Evolutionary conservation across 2,113 vertebrate species (phyloP).

Genomic region (Pseudopodoces humilis): DNA sequence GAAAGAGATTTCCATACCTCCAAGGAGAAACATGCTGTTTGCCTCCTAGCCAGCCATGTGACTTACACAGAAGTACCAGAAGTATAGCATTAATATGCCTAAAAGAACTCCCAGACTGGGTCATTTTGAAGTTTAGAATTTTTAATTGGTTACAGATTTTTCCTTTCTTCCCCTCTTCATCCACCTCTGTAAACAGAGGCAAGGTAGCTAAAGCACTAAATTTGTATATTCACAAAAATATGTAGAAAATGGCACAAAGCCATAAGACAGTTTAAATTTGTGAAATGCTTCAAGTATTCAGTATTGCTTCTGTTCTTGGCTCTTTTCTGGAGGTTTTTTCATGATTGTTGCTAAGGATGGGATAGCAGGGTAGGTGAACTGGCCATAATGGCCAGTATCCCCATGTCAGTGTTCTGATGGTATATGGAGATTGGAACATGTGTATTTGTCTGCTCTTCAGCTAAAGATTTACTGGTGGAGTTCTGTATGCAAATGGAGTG

Average conservation of each 20-base stretch:
- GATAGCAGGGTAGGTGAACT: not conserved
- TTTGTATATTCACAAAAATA: not conserved
- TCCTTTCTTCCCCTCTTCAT: not conserved
- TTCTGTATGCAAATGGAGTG: not conserved
- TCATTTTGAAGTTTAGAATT: not conserved
- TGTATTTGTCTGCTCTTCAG: not conserved
- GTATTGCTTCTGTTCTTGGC: not conserved
- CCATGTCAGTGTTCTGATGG: not conserved
- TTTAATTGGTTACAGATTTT: not conserved
- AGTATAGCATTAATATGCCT: not conserved
- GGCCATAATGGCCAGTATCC: not conserved
- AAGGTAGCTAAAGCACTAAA: not conserved
- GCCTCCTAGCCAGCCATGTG: not conserved
- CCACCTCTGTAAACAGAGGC: not conserved
- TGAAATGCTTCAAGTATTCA: not conserved
- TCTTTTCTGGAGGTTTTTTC: not conserved
- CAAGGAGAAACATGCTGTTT: not conserved
- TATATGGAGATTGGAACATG: rapidly evolving
- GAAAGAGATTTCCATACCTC: not conserved
- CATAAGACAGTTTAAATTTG: not conserved
- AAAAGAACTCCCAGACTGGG: not conserved
- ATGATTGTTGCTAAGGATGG: not conserved
- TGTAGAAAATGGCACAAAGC: not conserved
- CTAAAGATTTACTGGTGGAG: not conserved
- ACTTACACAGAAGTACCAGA: not conserved